Percentiles rank a stretch among this genome's conserved stretches.
Conservation (phyloP, 2,888 invertebrate species). For the Sphaerolaimus hirsutus region DNA sequence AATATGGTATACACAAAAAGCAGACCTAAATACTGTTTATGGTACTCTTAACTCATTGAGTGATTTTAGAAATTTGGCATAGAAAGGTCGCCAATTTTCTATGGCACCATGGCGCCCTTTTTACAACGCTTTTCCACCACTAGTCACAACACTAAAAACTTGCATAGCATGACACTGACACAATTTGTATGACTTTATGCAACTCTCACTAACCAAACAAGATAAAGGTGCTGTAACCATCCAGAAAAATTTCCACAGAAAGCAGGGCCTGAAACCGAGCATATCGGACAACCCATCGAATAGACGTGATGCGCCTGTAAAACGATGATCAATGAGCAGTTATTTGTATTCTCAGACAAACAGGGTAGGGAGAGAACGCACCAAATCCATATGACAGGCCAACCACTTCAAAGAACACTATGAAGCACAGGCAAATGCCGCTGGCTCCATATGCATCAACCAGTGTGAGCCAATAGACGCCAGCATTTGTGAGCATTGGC, state of each 20-base stretch:
- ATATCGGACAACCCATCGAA: constrained; percentile 52
- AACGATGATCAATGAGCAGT: too few species aligned
- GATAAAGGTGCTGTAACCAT: constrained; percentile 58
- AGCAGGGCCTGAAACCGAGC: constrained; percentile 50
- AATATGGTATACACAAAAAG: too few species aligned
- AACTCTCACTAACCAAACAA: constrained; percentile 40
- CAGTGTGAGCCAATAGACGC: constrained; percentile 57
- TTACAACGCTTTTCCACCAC: too few species aligned
- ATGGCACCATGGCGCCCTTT: too few species aligned
- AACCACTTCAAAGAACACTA: constrained; percentile 62
- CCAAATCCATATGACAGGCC: constrained; percentile 65
- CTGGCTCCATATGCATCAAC: constrained; percentile 62
- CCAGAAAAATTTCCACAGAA: constrained; percentile 62
- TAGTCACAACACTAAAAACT: not conserved
- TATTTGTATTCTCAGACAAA: too few species aligned
- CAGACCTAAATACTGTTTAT: too few species aligned
- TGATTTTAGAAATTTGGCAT: too few species aligned
- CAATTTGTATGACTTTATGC: too few species aligned
- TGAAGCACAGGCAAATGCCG: constrained; percentile 49
- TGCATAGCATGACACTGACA: too few species aligned
- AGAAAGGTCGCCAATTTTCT: too few species aligned
- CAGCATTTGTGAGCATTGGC: constrained; percentile 38
- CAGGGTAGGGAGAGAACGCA: constrained; percentile 8
- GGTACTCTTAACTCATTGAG: too few species aligned
- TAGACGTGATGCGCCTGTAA: constrained; percentile 35